Base-by-base conservation (phyloP, 2,113 vertebrate species). In the Baryphthengus martii region DNA sequence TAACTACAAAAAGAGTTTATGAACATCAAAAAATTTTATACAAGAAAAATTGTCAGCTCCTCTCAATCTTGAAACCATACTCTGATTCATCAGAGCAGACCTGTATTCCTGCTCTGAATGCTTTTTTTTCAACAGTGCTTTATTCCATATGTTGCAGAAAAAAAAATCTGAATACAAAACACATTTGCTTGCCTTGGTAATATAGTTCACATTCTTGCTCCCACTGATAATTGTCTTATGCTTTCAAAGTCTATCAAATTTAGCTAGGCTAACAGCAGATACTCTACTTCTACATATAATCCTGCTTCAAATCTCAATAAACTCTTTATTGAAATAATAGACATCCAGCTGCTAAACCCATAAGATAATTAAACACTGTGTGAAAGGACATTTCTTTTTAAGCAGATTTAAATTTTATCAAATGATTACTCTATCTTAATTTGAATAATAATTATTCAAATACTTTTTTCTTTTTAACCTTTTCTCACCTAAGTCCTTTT, bases 371-470 rank as follows among this genome's bases (percentile, higher is more conserved):
- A 91, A 94, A 73, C 56, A 49, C 35, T 88, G 55, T 62, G 39
- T 86, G 56, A 93, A 95, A 94, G 40, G 75, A 50, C 65, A 65
- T 90, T 90, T 89, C 49, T 40, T 96, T 86, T 84, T 56, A 86
- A 93, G 79, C 19, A 84, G 79, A 88, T 84, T 90, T 85, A 90
- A 71, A 56, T 65, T 56, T 94, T 96, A 96, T 96, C 85, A 91
- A 71, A 91, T 88, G 5, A 91, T 92, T 85, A 58, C 8, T 95
- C 72, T 39, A 63, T 86, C 52, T 83, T 86, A 58, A 59, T 83
- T 84, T 85, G 39, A 93, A 89, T 77, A 90, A 85, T 91, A 96
- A 88, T 93, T 94, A 91, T 56, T 89, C 74, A 94, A 81, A 73
- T 55, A 40, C 31, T 68, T 70, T 80, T 85, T 90, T 85, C 28